These are phyloP conservation scores for Lagenorhynchus albirostris DNA, from an alignment of 2,113 vertebrate genomes.

Conservation along the genomic window DNA sequence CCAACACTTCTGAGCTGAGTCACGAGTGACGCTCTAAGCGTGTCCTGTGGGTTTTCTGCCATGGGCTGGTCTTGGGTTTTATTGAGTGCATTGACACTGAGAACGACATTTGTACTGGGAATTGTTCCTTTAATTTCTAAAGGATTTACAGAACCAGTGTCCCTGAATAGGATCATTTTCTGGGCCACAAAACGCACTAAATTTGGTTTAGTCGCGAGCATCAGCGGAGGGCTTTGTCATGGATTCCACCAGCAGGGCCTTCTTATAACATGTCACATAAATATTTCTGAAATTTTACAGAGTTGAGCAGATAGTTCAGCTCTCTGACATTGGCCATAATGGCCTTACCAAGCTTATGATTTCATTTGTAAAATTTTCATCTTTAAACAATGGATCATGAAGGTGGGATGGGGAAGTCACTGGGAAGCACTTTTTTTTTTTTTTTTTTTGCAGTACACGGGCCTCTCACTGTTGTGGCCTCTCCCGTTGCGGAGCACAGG, in stretches of 20 bases:
- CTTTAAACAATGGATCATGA: constrained; percentile 23
- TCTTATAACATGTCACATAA: not conserved
- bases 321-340: not conserved
- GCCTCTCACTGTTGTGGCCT: no score
- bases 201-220: constrained; percentile 36
- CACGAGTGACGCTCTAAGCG: not conserved
- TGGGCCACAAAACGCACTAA: constrained; percentile 61
- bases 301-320: constrained; percentile 49
- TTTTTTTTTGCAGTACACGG: no score
- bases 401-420: not conserved
- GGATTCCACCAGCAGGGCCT: not conserved
- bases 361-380: constrained; percentile 52
- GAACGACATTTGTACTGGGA: constrained; percentile 45
- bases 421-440: not conserved
- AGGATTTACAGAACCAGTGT: constrained; percentile 40
- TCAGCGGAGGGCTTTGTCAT: constrained; percentile 15
- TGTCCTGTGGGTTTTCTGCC: not conserved
- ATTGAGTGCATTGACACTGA: not conserved
- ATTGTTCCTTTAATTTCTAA: constrained; percentile 59
- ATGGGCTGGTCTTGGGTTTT: not conserved
- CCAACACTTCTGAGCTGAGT: not conserved
- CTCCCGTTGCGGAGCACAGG: no score
- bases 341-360: constrained; percentile 34
- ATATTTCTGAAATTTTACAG: constrained; percentile 49
- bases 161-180: constrained; percentile 53